phyloP scores from a whole-genome alignment of 2,888 invertebrate species.

The Idaea biselata region DNA sequence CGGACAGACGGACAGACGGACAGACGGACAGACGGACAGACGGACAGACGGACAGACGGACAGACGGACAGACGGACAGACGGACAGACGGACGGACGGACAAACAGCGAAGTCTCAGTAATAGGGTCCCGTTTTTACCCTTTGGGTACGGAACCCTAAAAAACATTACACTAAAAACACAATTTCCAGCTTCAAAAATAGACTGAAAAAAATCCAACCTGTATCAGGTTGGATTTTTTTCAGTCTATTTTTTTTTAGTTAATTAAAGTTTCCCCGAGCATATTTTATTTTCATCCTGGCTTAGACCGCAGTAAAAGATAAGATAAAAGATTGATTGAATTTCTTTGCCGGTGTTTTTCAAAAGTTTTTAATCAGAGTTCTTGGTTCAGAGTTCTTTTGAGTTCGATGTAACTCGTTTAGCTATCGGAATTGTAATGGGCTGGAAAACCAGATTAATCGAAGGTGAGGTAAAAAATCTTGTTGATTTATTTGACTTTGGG shows the following conservation, averaged over 20 bases:
- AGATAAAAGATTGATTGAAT: constrained; percentile 1
- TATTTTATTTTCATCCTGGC: background rate
- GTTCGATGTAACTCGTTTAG: background rate
- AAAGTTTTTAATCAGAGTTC: background rate
- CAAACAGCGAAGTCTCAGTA: too few relatives aligned
- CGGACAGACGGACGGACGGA: too few relatives aligned
- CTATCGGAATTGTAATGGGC: background rate
- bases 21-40: too few relatives aligned
- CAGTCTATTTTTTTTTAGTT: too few relatives aligned
- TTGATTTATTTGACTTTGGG: background rate
- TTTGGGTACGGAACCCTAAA: too few relatives aligned
- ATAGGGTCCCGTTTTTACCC: too few relatives aligned
- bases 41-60: too few relatives aligned
- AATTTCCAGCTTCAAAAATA: too few relatives aligned
- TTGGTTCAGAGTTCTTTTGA: background rate
- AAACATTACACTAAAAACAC: too few relatives aligned
- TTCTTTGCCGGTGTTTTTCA: constrained; percentile 1
- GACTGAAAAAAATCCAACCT: background rate
- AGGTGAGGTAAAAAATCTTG: background rate
- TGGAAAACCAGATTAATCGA: background rate
- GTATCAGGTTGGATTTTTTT: too few relatives aligned
- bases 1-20: too few relatives aligned
- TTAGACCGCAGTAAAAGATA: background rate
- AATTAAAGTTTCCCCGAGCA: background rate
- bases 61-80: too few relatives aligned